Base-by-base conservation (phyloP, 92 coral and sea anemone species). In the Umimayanthus kanabou region DNA sequence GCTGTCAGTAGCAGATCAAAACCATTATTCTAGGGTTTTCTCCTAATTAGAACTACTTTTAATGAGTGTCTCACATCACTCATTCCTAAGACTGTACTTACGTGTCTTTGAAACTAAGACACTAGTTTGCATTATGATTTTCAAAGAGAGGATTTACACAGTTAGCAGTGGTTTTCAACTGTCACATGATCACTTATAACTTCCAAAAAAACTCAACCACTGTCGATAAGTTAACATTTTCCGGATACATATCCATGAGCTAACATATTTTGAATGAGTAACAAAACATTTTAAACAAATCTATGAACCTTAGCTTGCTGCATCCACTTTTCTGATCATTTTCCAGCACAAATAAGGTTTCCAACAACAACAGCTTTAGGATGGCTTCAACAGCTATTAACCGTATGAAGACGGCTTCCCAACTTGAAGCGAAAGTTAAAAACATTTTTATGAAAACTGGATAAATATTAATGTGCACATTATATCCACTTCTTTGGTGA, bases 401-500 rank as follows among this genome's bases (percentile, higher is more conserved):
- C 26, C 71, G 71, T 65, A 65, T 10, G 22, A 65, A 6, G 49
- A 43, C 22, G 71, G 71, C 4, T 65, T 65, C 71, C 71, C 18
- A 65, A 65, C 26, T 65, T 65, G 22, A 65, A 65, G 71, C 5
- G 71, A 65, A 65, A 65, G 15, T n/a, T 33, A 33, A 33, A 33
- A 33, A 33, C 37, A 33, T 33, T 2, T 33, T 33, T 33, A 33
- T 33, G 37, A 81, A 81, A 57, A 33, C 37, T 33, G 37, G 37
- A 33, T 25, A 55, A 15, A 81, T 30, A 81, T 81, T 9, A 23
- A 81, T 18, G 18, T 25, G 37, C 85, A 55, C 39, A 58, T 50
- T 50, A 13, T 10, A 26, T 81, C 85, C 85, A 81, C 73, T 57
- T 81, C 85, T 53, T 29, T 50, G 84, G 74, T 58, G 23, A 53